Conservation (phyloP, 2,888 invertebrate species). For the Papilio gigon region DNA sequence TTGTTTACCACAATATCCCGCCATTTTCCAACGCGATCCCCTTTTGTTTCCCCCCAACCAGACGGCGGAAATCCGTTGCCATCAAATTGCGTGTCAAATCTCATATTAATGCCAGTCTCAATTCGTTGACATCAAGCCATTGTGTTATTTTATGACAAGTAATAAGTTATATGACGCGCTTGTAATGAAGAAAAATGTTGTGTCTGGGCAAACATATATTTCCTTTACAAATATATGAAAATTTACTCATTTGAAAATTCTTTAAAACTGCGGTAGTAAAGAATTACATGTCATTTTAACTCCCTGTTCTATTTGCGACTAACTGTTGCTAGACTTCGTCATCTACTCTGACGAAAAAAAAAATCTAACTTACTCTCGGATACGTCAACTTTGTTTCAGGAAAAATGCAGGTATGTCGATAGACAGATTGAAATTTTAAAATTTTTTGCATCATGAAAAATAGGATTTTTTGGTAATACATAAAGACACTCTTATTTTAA, state of each 20-base stretch:
- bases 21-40: neutral
- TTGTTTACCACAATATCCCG: neutral
- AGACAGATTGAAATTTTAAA: no score
- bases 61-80: slow-evolving; percentile 22
- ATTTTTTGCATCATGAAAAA: no score
- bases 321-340: no score
- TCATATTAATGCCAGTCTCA: slow-evolving; percentile 22
- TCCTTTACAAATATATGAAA: neutral
- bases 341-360: no score
- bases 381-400: no score
- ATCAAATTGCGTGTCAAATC: slow-evolving; percentile 8
- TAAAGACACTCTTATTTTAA: no score
- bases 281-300: no score
- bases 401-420: no score
- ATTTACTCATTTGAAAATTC: neutral
- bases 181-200: neutral
- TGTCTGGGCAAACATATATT: neutral
- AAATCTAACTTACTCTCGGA: no score
- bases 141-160: slow-evolving; percentile 7
- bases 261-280: neutral
- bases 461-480: no score
- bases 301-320: no score
- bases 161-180: neutral
- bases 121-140: slow-evolving; percentile 2
- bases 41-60: slow-evolving; percentile 1